Evolutionary conservation across 2,888 invertebrate genomes (phyloP).

Genomic region (Lepidochrysops patricia): DNA sequence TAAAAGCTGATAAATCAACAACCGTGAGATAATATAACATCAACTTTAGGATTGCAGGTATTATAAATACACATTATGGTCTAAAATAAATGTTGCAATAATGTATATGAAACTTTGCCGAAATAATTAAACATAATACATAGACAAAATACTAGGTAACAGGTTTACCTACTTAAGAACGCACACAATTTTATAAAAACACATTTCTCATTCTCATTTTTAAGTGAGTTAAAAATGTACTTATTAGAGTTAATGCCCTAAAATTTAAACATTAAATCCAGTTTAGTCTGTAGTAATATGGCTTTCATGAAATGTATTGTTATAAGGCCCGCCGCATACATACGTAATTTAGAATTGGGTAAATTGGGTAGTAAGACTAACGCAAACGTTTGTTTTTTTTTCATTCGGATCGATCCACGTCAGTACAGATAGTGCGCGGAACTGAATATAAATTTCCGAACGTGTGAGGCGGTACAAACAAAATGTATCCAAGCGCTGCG

Average conservation of each 20-base stretch:
- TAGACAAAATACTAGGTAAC: background rate
- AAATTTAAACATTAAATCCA: background rate
- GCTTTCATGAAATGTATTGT: no score
- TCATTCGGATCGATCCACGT: no score
- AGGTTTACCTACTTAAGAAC: background rate
- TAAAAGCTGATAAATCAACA: constrained; percentile 6
- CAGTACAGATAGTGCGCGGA: no score
- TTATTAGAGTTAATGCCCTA: background rate
- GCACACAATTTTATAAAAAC: background rate
- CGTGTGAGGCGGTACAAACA: no score
- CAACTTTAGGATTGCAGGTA: background rate
- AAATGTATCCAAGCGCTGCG: no score
- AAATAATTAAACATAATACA: background rate
- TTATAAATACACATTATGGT: background rate
- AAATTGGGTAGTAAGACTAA: no score
- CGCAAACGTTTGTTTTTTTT: no score
- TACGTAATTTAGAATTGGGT: no score
- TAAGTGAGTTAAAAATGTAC: background rate
- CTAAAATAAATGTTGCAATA: background rate
- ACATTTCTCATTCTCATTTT: background rate
- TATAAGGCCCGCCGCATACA: no score
- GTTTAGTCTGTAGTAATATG: no score
- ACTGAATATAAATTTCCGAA: no score
- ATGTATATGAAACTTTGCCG: background rate
- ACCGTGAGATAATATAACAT: background rate